phyloP scores from a whole-genome alignment of 1,140 invertebrate species.

The Drosophila santomea region DNA sequence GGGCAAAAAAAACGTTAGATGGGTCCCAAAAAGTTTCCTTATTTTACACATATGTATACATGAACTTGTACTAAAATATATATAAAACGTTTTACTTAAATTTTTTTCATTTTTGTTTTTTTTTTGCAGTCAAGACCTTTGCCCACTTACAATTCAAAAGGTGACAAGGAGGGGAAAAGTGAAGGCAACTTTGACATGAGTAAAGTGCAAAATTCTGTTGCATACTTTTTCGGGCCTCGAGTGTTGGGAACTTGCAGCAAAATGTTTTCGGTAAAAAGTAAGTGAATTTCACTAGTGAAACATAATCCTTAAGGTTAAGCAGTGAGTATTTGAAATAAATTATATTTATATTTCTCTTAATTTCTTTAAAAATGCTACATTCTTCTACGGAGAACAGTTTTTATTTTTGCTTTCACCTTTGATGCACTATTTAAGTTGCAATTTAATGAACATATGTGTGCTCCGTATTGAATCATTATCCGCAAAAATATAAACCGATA shows the following conservation, averaged over 20 bases:
- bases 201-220: conserved; percentile 74
- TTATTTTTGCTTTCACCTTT: too few relatives aligned
- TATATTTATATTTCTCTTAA: background rate
- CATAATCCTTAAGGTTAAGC: conserved; percentile 16
- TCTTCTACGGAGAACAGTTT: background rate
- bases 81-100: conserved; percentile 1
- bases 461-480: background rate
- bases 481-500: background rate
- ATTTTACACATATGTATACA: conserved; percentile 3
- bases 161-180: conserved; percentile 16
- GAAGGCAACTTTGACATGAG: conserved; percentile 61
- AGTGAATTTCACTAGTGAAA: conserved; percentile 14
- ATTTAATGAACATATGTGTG: background rate
- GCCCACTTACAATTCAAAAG: conserved; percentile 38
- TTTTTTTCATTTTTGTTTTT: background rate
- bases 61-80: conserved; percentile 9
- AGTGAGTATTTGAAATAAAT: background rate
- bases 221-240: conserved; percentile 57
- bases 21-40: conserved; percentile 26
- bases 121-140: conserved; percentile 25
- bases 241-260: conserved; percentile 21
- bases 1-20: conserved; percentile 50
- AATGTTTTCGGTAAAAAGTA: conserved; percentile 19
- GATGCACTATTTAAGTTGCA: background rate
- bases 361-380: background rate